These are phyloP conservation scores for Emydura subglobosa DNA, from an alignment of 2,113 vertebrate genomes.

Conservation along the genomic window DNA sequence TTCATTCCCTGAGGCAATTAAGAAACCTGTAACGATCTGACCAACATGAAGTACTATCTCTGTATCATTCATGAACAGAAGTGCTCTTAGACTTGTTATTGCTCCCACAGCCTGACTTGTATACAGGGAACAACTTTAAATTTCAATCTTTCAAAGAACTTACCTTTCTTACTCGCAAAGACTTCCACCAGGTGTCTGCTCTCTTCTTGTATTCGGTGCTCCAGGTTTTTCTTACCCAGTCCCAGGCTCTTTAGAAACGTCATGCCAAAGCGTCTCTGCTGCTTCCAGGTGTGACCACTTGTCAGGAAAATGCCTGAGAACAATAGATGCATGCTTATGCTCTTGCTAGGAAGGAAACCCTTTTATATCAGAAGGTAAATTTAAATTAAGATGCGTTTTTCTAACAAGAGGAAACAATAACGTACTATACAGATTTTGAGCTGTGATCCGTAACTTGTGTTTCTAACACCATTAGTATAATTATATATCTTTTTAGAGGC, in stretches of 20 bases:
- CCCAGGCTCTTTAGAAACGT: constrained; percentile 53
- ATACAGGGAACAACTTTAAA: not conserved
- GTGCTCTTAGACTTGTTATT: not conserved
- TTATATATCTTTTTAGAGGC: not conserved
- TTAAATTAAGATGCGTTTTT: not conserved
- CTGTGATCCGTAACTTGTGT: not conserved
- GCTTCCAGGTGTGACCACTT: constrained; percentile 70
- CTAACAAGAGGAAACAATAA: not conserved
- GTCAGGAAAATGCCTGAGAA: constrained; percentile 77
- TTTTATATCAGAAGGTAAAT: not conserved
- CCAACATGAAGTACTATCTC: not conserved
- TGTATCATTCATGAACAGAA: not conserved
- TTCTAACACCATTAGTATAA: not conserved
- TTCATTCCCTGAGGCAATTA: not conserved
- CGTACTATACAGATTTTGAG: not conserved
- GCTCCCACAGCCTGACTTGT: not conserved
- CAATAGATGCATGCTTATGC: not conserved
- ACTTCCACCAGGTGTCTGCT: constrained; percentile 51
- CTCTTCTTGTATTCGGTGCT: constrained; percentile 69
- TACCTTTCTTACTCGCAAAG: constrained; percentile 69
- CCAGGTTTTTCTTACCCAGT: constrained; percentile 56
- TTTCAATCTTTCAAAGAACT: not conserved
- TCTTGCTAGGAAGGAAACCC: not conserved
- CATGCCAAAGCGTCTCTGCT: constrained; percentile 75
- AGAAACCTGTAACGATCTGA: not conserved